A percentile compares a stretch with the other conserved stretches of the same genome.
These are phyloP conservation scores for Penaeus indicus DNA, from an alignment of 1,140 invertebrate species.

Conservation along the genomic window DNA sequence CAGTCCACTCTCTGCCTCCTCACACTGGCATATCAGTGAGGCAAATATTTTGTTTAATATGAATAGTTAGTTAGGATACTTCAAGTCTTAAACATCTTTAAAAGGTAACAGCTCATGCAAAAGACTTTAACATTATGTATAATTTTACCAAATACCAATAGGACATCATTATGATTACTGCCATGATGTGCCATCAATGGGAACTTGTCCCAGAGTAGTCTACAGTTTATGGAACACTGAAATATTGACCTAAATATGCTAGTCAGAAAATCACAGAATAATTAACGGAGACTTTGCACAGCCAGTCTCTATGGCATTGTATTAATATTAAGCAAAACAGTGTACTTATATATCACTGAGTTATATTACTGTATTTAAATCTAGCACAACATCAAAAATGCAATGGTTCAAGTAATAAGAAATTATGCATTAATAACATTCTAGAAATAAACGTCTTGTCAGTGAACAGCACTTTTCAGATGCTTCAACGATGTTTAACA, in stretches of 20 bases:
- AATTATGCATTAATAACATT: slow-evolving; percentile 54
- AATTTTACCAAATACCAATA: too few species aligned
- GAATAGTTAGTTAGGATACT: too few species aligned
- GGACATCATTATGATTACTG: too few species aligned
- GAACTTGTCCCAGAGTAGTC: slow-evolving; percentile 28
- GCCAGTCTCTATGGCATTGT: slow-evolving; percentile 41
- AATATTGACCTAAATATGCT: slow-evolving; percentile 43
- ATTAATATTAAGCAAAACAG: slow-evolving; percentile 35
- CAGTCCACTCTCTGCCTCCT: background rate
- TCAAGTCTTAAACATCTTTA: too few species aligned
- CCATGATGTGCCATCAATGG: background rate
- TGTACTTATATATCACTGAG: slow-evolving; percentile 48
- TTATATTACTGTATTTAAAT: slow-evolving; percentile 29
- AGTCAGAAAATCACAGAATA: slow-evolving; percentile 55
- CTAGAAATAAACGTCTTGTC: slow-evolving; percentile 41
- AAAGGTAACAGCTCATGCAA: too few species aligned
- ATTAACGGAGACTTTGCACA: slow-evolving; percentile 39
- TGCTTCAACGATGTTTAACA: slow-evolving; percentile 28
- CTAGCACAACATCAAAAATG: slow-evolving; percentile 52
- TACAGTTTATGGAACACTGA: slow-evolving; percentile 42
- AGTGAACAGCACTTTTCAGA: slow-evolving; percentile 35
- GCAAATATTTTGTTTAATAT: too few species aligned
- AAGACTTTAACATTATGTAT: too few species aligned
- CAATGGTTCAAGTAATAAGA: slow-evolving; percentile 41
- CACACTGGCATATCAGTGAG: too few species aligned